Evolutionary conservation across 2,888 invertebrate genomes (phyloP).

Genomic region (Syritta pipiens): DNA sequence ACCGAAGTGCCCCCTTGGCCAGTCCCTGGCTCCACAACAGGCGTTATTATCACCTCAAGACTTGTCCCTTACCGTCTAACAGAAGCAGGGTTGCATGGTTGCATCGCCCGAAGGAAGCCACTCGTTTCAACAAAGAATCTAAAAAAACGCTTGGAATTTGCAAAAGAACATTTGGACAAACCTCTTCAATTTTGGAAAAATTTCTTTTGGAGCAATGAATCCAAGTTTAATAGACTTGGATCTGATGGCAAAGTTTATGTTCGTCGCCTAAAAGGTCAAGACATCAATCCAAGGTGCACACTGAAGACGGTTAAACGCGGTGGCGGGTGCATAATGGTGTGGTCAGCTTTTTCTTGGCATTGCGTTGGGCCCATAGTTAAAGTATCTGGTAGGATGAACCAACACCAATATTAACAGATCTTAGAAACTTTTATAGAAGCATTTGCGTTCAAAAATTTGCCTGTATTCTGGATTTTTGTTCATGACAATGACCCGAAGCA

Average conservation of each 20-base stretch:
- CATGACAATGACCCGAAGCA: neutral
- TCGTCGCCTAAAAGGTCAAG: neutral
- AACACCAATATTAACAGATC: no score
- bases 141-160: neutral
- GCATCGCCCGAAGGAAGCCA: neutral
- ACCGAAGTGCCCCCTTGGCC: no score
- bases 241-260: constrained; percentile 6
- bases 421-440: constrained; percentile 7
- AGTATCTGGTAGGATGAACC: constrained; percentile 26
- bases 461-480: neutral
- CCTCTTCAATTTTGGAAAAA: neutral
- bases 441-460: constrained; percentile 6
- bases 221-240: neutral
- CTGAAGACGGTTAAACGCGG: neutral
- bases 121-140: neutral
- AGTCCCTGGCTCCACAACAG: no score
- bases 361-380: constrained; percentile 41
- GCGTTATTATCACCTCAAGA: no score
- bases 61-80: no score
- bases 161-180: neutral
- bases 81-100: neutral
- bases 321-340: constrained; percentile 23
- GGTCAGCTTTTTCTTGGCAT: constrained; percentile 41
- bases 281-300: neutral
- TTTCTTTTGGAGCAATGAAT: neutral